Evolutionary conservation across 2,888 invertebrate genomes (phyloP).

Genomic region (Plebejus anna): DNA sequence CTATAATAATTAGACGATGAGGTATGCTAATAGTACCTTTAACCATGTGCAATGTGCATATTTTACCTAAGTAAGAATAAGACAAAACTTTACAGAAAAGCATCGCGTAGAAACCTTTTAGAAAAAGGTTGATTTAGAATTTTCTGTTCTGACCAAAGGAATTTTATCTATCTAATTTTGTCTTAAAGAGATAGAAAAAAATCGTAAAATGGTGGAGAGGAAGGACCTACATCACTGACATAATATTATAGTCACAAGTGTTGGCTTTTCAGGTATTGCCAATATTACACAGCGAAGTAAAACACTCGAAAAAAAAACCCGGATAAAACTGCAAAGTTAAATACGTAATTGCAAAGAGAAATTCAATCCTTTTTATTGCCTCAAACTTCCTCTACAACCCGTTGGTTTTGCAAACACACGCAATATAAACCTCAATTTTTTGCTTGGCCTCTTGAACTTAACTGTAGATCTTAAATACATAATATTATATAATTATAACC

Average conservation of each 20-base stretch:
- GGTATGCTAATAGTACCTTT: neutral
- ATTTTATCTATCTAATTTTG: too few species aligned
- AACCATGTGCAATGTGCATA: neutral
- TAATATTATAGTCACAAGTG: too few species aligned
- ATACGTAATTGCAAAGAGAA: slow-evolving; percentile 19
- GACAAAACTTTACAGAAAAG: too few species aligned
- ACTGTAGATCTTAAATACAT: neutral
- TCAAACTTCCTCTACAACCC: slow-evolving; percentile 5
- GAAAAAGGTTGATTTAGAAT: too few species aligned
- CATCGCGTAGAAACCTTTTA: too few species aligned
- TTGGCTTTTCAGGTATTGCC: too few species aligned
- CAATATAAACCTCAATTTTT: neutral
- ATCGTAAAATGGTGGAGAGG: too few species aligned
- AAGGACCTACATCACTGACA: too few species aligned
- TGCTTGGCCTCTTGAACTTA: neutral
- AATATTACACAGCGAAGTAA: too few species aligned
- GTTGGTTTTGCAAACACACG: slow-evolving; percentile 2
- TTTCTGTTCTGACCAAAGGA: too few species aligned
- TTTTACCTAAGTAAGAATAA: neutral
- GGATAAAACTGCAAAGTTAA: neutral
- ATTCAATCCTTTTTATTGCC: neutral
- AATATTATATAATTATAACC: neutral
- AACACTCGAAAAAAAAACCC: neutral
- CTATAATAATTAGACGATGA: neutral
- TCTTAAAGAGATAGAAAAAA: too few species aligned